These are phyloP conservation scores for Tenthredo livida DNA, from an alignment of 2,888 invertebrate species.

Conservation along the genomic window DNA sequence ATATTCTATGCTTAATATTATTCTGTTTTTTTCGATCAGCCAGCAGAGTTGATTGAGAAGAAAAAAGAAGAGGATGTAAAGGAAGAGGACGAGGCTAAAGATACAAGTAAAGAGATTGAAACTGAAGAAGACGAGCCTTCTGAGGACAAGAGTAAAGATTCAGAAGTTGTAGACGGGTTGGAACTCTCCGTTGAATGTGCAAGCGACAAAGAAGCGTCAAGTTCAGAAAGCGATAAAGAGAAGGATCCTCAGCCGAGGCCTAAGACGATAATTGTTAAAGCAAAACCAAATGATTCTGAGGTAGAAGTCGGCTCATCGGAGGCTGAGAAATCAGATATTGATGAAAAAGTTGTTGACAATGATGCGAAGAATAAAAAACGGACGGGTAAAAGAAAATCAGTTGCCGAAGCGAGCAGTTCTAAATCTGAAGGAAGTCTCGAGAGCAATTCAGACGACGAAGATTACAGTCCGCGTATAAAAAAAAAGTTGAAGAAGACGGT, in stretches of 20 bases:
- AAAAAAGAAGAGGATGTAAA: slow-evolving; percentile 51
- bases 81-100: slow-evolving; percentile 45
- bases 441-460: slow-evolving; percentile 71
- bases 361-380: slow-evolving; percentile 54
- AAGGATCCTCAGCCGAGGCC: slow-evolving; percentile 64
- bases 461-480: slow-evolving; percentile 70
- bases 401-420: slow-evolving; percentile 63
- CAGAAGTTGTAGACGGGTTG: slow-evolving; percentile 72
- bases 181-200: slow-evolving; percentile 75
- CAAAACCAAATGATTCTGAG: slow-evolving; percentile 72
- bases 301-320: slow-evolving; percentile 69
- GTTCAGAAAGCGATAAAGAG: slow-evolving; percentile 66
- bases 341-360: slow-evolving; percentile 39
- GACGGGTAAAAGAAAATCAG: slow-evolving; percentile 63
- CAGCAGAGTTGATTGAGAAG: neutral
- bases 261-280: slow-evolving; percentile 74
- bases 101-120: slow-evolving; percentile 32
- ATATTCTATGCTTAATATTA: neutral
- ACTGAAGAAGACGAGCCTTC: slow-evolving; percentile 36
- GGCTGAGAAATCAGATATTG: slow-evolving; percentile 64
- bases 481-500: slow-evolving; percentile 66
- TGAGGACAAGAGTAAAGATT: slow-evolving; percentile 54
- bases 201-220: slow-evolving; percentile 72
- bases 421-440: slow-evolving; percentile 69
- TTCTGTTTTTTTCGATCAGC: neutral